phyloP scores from a whole-genome alignment of 1,140 invertebrate species.

The Drosophila obscura region DNA sequence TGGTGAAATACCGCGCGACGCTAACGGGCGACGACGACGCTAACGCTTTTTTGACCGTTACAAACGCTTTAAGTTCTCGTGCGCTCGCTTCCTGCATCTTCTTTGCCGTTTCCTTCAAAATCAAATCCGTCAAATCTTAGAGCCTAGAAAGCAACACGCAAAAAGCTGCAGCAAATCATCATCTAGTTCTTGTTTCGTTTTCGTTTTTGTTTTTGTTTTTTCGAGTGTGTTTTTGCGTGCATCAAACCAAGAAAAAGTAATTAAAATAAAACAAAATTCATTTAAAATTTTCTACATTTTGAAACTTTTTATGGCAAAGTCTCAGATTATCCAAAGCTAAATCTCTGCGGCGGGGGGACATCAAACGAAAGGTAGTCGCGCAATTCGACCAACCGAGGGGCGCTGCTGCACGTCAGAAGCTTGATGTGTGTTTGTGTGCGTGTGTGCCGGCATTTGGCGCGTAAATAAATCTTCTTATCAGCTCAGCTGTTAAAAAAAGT shows the following conservation, averaged over 20 bases:
- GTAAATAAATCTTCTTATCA: constrained; percentile 61
- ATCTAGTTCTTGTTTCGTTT: not conserved
- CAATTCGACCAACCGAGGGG: no score
- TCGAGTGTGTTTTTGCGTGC: constrained; percentile 28
- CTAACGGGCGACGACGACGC: constrained; percentile 52
- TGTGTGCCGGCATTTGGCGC: constrained; percentile 67
- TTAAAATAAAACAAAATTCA: constrained; percentile 18
- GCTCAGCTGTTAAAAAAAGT: constrained; percentile 33
- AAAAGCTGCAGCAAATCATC: constrained; percentile 38
- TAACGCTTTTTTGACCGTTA: constrained; percentile 63
- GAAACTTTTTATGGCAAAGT: no score
- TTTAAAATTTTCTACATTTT: no score
- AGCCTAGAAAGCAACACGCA: not conserved
- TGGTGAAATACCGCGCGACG: constrained; percentile 43
- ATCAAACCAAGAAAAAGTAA: constrained; percentile 29
- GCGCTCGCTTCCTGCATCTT: constrained; percentile 35
- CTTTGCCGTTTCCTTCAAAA: not conserved
- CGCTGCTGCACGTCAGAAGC: no score
- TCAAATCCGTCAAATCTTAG: not conserved
- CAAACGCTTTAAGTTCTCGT: constrained; percentile 62
- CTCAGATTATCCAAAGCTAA: no score
- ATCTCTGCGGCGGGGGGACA: no score
- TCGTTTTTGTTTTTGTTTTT: constrained; percentile 27
- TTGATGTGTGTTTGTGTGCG: not conserved
- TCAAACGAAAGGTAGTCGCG: no score